Conservation (phyloP, 2,888 invertebrate genomes). For the Leptinotarsa juncta region DNA sequence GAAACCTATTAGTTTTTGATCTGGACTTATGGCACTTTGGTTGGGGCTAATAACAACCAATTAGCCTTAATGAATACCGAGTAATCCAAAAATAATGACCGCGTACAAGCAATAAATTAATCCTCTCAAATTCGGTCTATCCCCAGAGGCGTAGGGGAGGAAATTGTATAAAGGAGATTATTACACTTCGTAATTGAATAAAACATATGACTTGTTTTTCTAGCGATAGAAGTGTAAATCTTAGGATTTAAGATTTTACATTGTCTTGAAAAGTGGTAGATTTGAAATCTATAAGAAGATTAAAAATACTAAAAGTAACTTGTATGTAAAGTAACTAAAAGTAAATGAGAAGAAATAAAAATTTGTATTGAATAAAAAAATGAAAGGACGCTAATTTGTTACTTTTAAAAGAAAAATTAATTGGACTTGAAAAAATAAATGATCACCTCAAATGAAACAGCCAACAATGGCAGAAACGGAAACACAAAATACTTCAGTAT, state of each 20-base stretch:
- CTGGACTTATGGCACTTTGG: conserved; percentile 43
- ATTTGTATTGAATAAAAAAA: too few relatives aligned
- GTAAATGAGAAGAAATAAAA: too few relatives aligned
- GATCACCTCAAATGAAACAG: too few relatives aligned
- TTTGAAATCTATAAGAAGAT: too few relatives aligned
- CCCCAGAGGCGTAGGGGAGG: conserved; percentile 27
- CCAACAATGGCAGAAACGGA: too few relatives aligned
- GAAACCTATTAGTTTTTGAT: conserved; percentile 40
- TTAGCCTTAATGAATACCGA: conserved; percentile 46
- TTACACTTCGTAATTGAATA: background rate
- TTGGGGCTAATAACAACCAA: conserved; percentile 46
- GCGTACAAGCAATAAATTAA: conserved; percentile 53
- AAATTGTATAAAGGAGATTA: background rate
- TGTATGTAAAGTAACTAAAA: too few relatives aligned
- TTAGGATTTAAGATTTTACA: background rate
- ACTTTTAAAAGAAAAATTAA: too few relatives aligned
- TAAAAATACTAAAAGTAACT: too few relatives aligned
- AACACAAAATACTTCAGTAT: too few relatives aligned
- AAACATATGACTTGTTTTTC: background rate
- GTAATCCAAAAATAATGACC: conserved; percentile 57
- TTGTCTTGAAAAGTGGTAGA: too few relatives aligned
- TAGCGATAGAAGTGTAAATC: background rate
- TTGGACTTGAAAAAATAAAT: too few relatives aligned
- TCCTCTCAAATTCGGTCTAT: conserved; percentile 34
- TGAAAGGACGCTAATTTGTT: too few relatives aligned